phyloP scores from a whole-genome alignment of 2,797 vertebrate species.

The Percopsis omiscomaycus region DNA sequence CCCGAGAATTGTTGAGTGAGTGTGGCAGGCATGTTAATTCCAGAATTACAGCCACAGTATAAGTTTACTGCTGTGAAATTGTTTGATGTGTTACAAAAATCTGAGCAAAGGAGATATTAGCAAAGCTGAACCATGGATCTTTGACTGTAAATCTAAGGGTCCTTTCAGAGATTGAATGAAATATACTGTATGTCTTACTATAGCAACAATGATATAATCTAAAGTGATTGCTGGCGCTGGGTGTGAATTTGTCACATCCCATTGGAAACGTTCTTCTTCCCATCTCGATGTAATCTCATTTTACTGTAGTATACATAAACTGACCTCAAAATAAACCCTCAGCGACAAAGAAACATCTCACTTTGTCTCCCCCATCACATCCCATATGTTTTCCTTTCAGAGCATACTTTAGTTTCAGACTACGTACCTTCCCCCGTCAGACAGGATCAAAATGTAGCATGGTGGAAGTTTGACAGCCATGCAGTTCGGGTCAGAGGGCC shows the following conservation, averaged over 20 bases:
- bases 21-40: slow-evolving; percentile 6
- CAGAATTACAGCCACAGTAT: not conserved
- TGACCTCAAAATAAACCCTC: slow-evolving; percentile 19
- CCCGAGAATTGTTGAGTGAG: not conserved
- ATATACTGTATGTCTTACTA: slow-evolving; percentile 6
- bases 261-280: slow-evolving; percentile 25
- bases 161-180: slow-evolving; percentile 12
- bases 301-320: slow-evolving; percentile 17
- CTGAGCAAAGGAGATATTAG: slow-evolving; percentile 1
- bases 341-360: slow-evolving; percentile 13
- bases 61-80: slow-evolving; percentile 3
- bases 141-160: not conserved
- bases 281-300: not conserved
- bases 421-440: slow-evolving; percentile 22
- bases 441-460: slow-evolving; percentile 30
- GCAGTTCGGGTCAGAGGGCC: slow-evolving; percentile 48
- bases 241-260: slow-evolving; percentile 34
- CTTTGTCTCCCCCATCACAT: slow-evolving; percentile 2
- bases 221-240: slow-evolving; percentile 10
- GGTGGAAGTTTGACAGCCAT: slow-evolving; percentile 44
- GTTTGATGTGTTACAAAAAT: not conserved
- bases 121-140: slow-evolving; percentile 20
- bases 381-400: slow-evolving; percentile 4
- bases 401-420: slow-evolving; percentile 9
- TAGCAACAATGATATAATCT: not conserved